Evolutionary conservation across 2,888 invertebrate genomes (phyloP), one percentile per base, ranked within the genome.

Genomic region (Diaperis boleti): DNA sequence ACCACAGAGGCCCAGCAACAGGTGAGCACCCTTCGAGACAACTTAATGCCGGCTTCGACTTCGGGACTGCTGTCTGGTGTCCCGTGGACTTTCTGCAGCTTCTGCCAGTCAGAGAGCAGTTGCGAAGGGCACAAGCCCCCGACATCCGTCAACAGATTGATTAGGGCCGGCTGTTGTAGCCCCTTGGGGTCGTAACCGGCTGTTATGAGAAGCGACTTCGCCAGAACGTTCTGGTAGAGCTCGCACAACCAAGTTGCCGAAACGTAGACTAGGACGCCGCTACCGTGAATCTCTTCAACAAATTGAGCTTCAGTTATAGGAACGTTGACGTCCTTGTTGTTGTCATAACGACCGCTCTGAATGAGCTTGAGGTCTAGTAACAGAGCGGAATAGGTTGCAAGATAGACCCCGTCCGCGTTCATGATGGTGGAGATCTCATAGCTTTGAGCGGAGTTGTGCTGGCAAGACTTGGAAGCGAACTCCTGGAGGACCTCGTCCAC

Each of bases 181-280:
- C 77, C 76, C 65, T 81, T 81, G 61, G 87, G 87, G 72, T 88
- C 86, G 69, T 86, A 87, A 0, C 91, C 90, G 42, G 90, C 88
- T 50, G 85, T 84, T 69, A 88, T 86, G n/a, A 94, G 82, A 6
- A 94, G 79, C 72, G 92, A 91, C 57, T 86, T 86, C 0, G 90
- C 87, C 2, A 95, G 83, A 1, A 96, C 89, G 76, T 92, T 92
- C 73, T 94, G 94, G 77, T 96, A 98, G 4, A 98, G 84, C 76
- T 97, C 96, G 26, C 94, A 89, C 1, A 98, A 86, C 97, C 97
- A 98, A 0, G 94, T 92, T 0, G 94, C 94, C 0, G 96, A 96
- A 6, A 97, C 85, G 77, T 96, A 98, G 3, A 98, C 93, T 17
- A 97, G 83, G 11, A 97, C 93, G 0, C 96, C 97, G 61, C 94